Evolutionary conservation across 1,140 invertebrate species (phyloP).

Genomic region (Atta colombica): DNA sequence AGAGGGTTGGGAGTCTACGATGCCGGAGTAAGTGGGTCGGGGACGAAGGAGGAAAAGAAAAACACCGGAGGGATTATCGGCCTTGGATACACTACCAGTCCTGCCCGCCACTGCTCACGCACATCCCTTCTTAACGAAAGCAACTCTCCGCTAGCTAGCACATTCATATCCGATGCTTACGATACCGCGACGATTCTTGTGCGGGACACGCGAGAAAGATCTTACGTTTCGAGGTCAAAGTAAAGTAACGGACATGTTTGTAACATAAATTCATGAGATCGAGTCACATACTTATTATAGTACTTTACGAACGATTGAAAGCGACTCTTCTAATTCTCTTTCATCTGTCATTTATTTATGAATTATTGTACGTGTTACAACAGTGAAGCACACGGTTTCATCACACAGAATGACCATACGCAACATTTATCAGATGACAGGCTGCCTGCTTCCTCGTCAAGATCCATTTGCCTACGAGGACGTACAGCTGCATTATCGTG

Average conservation of each 20-base stretch:
- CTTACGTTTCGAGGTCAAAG: not conserved
- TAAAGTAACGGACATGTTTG: not conserved
- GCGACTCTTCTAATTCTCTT: not conserved
- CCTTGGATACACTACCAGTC: conserved; percentile 59
- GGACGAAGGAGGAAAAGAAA: conserved; percentile 74
- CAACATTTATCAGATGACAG: conserved; percentile 57
- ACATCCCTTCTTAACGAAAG: conserved; percentile 49
- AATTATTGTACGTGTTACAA: conserved; percentile 17
- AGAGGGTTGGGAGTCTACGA: conserved; percentile 59
- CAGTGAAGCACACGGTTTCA: not conserved
- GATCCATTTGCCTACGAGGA: conserved; percentile 62
- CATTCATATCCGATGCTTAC: conserved; percentile 10
- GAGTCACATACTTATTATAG: not conserved
- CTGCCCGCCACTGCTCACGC: conserved; percentile 40
- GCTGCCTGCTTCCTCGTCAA: conserved; percentile 47
- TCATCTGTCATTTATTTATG: not conserved
- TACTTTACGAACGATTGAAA: not conserved
- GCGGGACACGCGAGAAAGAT: conserved; percentile 9
- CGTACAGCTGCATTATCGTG: conserved; percentile 54
- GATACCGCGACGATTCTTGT: conserved; percentile 23
- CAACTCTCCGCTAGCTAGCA: conserved; percentile 6
- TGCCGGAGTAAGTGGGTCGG: conserved; percentile 75
- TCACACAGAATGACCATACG: conserved; percentile 15
- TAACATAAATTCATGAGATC: not conserved
- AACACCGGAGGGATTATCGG: conserved; percentile 81